phyloP scores from a whole-genome alignment of 2,888 invertebrate genomes.

The Tetrapedia diversipes region DNA sequence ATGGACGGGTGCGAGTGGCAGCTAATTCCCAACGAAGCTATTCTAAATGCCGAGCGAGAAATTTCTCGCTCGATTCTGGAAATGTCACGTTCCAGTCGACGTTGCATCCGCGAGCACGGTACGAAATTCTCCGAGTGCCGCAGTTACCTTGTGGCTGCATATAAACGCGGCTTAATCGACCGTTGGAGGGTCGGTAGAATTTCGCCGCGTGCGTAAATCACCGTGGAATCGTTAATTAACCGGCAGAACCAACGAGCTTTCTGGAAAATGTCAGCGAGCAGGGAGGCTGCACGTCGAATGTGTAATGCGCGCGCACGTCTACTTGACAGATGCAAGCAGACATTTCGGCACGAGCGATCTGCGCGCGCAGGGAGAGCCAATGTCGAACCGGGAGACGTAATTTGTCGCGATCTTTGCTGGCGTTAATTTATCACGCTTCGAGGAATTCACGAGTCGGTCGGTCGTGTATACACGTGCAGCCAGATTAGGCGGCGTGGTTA shows the following conservation, averaged over 20 bases:
- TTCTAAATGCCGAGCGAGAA: conserved; percentile 77
- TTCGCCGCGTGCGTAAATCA: conserved; percentile 61
- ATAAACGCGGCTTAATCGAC: conserved; percentile 50
- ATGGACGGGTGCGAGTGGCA: conserved; percentile 28
- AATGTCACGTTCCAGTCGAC: conserved; percentile 76
- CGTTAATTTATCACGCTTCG: conserved; percentile 58
- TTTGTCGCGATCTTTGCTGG: conserved; percentile 59
- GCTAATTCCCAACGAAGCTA: conserved; percentile 59
- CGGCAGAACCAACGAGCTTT: conserved; percentile 57
- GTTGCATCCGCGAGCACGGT: conserved; percentile 40
- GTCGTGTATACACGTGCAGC: conserved; percentile 5
- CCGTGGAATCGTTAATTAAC: conserved; percentile 72
- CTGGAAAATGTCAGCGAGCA: conserved; percentile 70
- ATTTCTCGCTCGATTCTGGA: conserved; percentile 77
- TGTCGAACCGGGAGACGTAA: conserved; percentile 48
- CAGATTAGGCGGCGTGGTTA: conserved; percentile 57
- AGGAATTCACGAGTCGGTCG: conserved; percentile 30
- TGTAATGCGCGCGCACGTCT: background rate
- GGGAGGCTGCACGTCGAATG: background rate
- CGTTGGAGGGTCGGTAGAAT: conserved; percentile 7
- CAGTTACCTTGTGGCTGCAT: background rate
- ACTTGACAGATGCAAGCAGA: conserved; percentile 36
- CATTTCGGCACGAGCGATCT: conserved; percentile 51
- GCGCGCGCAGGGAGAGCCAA: background rate
- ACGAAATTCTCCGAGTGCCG: conserved; percentile 63